Evolutionary conservation across 2,888 invertebrate genomes (phyloP).

Genomic region (Molorchus minor): DNA sequence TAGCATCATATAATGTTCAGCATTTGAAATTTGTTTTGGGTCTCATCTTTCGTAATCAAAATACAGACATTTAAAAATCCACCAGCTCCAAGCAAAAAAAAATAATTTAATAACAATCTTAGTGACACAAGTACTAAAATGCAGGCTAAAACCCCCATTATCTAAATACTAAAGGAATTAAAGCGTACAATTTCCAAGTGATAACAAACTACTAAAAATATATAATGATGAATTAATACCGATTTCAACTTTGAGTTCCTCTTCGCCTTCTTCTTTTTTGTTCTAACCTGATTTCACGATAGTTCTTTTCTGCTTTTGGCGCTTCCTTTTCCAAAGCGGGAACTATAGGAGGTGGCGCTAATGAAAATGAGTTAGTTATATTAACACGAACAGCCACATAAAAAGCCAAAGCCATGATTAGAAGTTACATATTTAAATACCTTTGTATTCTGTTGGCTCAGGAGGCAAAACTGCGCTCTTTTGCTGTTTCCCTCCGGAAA

Average conservation of each 20-base stretch:
- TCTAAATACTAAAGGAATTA: too few species aligned
- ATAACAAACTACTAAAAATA: constrained; percentile 1
- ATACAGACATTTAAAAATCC: too few species aligned
- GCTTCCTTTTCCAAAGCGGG: constrained; percentile 44
- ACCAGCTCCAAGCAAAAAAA: too few species aligned
- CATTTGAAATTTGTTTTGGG: too few species aligned
- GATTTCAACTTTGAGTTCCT: constrained; percentile 58
- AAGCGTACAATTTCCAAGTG: constrained; percentile 1
- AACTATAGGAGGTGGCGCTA: constrained; percentile 49
- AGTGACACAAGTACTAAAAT: too few species aligned
- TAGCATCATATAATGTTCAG: too few species aligned
- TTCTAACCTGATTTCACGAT: constrained; percentile 63
- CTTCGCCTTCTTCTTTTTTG: constrained; percentile 56
- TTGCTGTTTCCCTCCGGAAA: constrained; percentile 28
- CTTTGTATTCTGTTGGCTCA: constrained; percentile 46
- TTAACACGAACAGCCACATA: not conserved
- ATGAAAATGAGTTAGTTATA: constrained; percentile 24
- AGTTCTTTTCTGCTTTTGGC: constrained; percentile 45
- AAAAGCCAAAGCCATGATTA: constrained; percentile 3
- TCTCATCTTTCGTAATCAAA: too few species aligned
- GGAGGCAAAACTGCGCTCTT: constrained; percentile 24
- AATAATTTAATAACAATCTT: too few species aligned
- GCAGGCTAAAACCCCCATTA: too few species aligned
- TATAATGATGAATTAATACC: constrained; percentile 43
- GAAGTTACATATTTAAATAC: constrained; percentile 29